A percentile compares a stretch with the other conserved stretches of the same genome.
Conservation (phyloP, 2,888 invertebrate species). For the Yponomeuta malinellus region DNA sequence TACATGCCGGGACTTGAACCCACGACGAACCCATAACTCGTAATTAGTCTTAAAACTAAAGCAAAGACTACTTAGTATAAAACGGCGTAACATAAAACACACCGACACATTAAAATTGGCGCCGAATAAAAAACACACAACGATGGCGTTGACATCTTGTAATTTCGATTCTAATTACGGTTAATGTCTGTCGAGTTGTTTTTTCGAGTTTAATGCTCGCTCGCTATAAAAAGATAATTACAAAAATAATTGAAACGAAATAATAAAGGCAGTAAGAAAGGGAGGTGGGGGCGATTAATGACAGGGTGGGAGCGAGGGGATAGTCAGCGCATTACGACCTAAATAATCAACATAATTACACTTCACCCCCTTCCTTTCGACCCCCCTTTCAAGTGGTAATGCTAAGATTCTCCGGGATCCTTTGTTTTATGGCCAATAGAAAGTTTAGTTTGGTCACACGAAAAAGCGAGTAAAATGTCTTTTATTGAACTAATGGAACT, state of each 20-base stretch:
- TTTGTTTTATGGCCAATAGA: neutral
- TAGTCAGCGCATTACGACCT: slow-evolving; percentile 71
- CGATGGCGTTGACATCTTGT: slow-evolving; percentile 57
- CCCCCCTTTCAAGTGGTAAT: slow-evolving; percentile 46
- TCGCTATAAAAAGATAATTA: slow-evolving; percentile 75
- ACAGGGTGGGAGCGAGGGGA: slow-evolving; percentile 43
- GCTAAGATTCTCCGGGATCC: slow-evolving; percentile 35
- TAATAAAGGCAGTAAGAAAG: slow-evolving; percentile 60
- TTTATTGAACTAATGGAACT: neutral
- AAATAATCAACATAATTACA: slow-evolving; percentile 76
- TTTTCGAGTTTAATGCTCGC: slow-evolving; percentile 70
- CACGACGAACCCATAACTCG: neutral
- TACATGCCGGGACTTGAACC: too few relatives aligned
- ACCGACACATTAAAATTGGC: slow-evolving; percentile 15
- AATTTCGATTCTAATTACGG: slow-evolving; percentile 70
- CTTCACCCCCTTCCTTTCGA: slow-evolving; percentile 66
- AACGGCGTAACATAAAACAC: slow-evolving; percentile 24
- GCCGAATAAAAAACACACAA: slow-evolving; percentile 19
- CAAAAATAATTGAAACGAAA: slow-evolving; percentile 76
- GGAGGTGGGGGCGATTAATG: slow-evolving; percentile 61
- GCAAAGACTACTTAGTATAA: neutral
- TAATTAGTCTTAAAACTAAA: neutral
- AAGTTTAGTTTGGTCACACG: neutral
- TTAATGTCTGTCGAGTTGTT: slow-evolving; percentile 70
- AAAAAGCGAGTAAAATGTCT: neutral